Evolutionary conservation across 2,888 invertebrate species (phyloP).

Genomic region (Clivina fossor): DNA sequence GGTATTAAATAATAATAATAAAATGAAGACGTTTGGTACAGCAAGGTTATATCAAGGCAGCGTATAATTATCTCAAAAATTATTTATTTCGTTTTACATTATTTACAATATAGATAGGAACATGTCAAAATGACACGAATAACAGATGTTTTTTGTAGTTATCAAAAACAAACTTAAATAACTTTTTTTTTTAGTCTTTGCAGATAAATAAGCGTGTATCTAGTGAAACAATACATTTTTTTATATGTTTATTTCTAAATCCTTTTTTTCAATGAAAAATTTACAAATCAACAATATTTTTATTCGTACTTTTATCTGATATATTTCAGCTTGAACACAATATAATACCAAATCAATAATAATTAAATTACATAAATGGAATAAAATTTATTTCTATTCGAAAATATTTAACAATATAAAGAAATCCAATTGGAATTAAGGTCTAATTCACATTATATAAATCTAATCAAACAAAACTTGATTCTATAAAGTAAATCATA

Average conservation of each 20-base stretch:
- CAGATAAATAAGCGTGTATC: slow-evolving; percentile 12
- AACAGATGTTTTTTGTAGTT: slow-evolving; percentile 13
- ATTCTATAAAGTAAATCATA: too few species aligned
- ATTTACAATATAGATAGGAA: slow-evolving; percentile 34
- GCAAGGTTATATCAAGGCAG: not conserved
- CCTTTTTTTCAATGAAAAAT: not conserved
- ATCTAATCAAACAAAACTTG: too few species aligned
- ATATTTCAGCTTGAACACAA: too few species aligned
- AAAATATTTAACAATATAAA: slow-evolving; percentile 33
- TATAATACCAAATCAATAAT: too few species aligned
- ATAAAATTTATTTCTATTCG: slow-evolving; percentile 33
- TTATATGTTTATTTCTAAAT: not conserved
- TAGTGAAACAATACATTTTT: slow-evolving; percentile 19
- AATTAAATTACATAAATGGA: slow-evolving; percentile 1
- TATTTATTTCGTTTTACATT: slow-evolving; percentile 34
- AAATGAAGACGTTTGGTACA: not conserved
- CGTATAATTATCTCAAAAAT: slow-evolving; percentile 28
- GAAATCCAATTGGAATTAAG: too few species aligned
- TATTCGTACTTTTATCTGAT: too few species aligned
- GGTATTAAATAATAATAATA: not conserved
- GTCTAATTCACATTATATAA: too few species aligned
- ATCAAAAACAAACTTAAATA: slow-evolving; percentile 15
- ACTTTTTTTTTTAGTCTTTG: slow-evolving; percentile 8
- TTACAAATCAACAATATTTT: slow-evolving; percentile 11
- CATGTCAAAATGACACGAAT: slow-evolving; percentile 29